Evolutionary conservation across 1,140 invertebrate species (phyloP).

Genomic region (Lasioglossum baleicum): DNA sequence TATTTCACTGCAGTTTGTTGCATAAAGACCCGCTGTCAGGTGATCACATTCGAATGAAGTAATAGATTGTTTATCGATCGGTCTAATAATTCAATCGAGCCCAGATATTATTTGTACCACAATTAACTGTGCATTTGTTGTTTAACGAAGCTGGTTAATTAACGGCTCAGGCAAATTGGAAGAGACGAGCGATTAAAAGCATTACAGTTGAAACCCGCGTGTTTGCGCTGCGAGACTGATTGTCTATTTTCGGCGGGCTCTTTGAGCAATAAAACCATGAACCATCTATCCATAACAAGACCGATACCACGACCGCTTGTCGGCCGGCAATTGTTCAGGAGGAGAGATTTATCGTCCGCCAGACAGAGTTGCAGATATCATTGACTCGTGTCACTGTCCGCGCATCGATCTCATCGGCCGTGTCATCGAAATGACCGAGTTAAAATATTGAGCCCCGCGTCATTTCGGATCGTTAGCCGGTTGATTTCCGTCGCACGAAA

Average conservation of each 20-base stretch:
- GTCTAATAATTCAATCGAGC: conserved; percentile 9
- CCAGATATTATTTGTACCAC: background rate
- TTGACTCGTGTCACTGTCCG: conserved; percentile 31
- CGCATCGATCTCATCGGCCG: conserved; percentile 17
- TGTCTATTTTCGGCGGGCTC: background rate
- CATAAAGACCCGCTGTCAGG: too few species aligned
- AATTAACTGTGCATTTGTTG: conserved; percentile 15
- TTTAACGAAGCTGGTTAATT: conserved; percentile 28
- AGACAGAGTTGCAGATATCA: conserved; percentile 28
- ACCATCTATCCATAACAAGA: background rate
- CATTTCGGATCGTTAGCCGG: conserved; percentile 31
- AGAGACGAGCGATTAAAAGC: background rate
- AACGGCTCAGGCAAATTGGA: conserved; percentile 9
- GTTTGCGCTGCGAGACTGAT: background rate
- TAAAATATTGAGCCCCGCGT: conserved; percentile 27
- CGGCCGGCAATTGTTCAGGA: conserved; percentile 12
- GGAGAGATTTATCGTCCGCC: conserved; percentile 29
- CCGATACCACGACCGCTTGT: background rate
- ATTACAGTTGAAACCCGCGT: background rate
- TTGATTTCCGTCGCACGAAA: conserved; percentile 18
- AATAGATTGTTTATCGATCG: too few species aligned
- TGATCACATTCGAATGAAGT: too few species aligned
- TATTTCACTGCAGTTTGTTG: too few species aligned
- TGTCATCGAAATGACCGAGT: conserved; percentile 39
- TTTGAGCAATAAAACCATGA: background rate